These are phyloP conservation scores for Odontamblyopus rebecca DNA, from an alignment of 2,797 vertebrate species.

Conservation along the genomic window DNA sequence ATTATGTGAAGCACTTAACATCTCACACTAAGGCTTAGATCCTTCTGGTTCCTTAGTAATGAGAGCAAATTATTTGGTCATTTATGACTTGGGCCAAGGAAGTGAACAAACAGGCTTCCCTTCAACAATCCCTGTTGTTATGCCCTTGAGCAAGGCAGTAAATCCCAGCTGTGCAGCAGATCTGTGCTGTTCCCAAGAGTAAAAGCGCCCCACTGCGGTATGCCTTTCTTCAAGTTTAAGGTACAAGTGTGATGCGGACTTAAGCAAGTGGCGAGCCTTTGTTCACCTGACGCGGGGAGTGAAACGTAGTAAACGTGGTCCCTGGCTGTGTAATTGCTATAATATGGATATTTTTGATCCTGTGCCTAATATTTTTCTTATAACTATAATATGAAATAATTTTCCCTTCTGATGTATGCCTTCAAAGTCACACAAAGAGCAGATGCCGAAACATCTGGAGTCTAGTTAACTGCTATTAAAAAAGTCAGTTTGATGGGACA, in stretches of 20 bases:
- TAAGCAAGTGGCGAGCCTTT: constrained; percentile 43
- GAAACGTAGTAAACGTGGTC: constrained; percentile 32
- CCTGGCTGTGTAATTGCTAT: constrained; percentile 32
- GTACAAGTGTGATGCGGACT: constrained; percentile 27
- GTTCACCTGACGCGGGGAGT: constrained; percentile 41
- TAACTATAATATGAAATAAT: constrained; percentile 74
- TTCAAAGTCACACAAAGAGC: constrained; percentile 75
- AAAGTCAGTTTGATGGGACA: constrained; percentile 73
- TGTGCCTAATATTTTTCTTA: constrained; percentile 58
- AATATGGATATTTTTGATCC: constrained; percentile 50
- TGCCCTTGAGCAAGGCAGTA: constrained; percentile 75
- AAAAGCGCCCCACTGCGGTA: constrained; percentile 53
- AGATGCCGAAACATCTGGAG: constrained; percentile 79
- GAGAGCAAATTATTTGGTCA: constrained; percentile 55
- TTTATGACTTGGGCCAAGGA: constrained; percentile 53
- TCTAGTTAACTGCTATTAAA: constrained; percentile 75
- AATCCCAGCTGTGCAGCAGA: constrained; percentile 70
- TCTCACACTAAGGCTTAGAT: constrained; percentile 37
- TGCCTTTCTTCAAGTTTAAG: constrained; percentile 18
- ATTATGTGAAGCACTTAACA: constrained; percentile 34
- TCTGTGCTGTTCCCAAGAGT: constrained; percentile 61
- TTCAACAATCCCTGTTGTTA: constrained; percentile 49
- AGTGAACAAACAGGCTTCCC: constrained; percentile 51
- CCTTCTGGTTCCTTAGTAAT: constrained; percentile 42
- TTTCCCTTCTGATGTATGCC: constrained; percentile 73